A percentile compares a stretch with the other conserved stretches of the same genome.
phyloP scores from a whole-genome alignment of 2,113 vertebrate species.

The Pelecanoides urinatrix region DNA sequence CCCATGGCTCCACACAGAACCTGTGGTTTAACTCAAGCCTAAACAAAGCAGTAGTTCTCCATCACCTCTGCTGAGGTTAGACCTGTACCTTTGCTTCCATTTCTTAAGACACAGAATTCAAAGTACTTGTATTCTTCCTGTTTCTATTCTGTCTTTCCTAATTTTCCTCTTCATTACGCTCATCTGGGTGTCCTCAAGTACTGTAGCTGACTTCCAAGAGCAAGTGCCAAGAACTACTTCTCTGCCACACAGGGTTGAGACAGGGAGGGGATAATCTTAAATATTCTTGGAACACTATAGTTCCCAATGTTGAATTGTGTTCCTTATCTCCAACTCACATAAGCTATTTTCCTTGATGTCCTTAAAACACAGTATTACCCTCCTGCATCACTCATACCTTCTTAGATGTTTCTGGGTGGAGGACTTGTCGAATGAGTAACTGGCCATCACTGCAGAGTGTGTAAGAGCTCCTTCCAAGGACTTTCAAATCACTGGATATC shows the following conservation, averaged over 20 bases:
- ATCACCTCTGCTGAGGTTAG: neutral
- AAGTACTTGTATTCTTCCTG: neutral
- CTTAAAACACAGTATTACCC: neutral
- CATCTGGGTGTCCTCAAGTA: neutral
- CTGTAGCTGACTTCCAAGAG: neutral
- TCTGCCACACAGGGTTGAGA: neutral
- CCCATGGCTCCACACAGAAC: neutral
- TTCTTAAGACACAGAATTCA: neutral
- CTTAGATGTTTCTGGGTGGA: slow-evolving; percentile 93
- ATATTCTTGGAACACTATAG: neutral
- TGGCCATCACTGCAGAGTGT: slow-evolving; percentile 90
- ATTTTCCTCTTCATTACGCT: neutral
- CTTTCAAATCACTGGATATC: slow-evolving; percentile 86
- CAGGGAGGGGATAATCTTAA: neutral
- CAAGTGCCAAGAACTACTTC: neutral
- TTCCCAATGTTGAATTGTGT: neutral
- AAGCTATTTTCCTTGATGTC: neutral
- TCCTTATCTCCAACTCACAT: neutral
- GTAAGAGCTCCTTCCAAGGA: slow-evolving; percentile 84
- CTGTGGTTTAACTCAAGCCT: neutral
- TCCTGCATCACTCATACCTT: slow-evolving; percentile 77
- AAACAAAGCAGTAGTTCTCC: neutral
- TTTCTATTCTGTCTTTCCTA: neutral
- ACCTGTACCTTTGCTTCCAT: neutral
- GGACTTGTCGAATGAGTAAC: slow-evolving; percentile 87